Evolutionary conservation across 2,888 invertebrate genomes (phyloP).

Genomic region (Zaprionus lineosus): DNA sequence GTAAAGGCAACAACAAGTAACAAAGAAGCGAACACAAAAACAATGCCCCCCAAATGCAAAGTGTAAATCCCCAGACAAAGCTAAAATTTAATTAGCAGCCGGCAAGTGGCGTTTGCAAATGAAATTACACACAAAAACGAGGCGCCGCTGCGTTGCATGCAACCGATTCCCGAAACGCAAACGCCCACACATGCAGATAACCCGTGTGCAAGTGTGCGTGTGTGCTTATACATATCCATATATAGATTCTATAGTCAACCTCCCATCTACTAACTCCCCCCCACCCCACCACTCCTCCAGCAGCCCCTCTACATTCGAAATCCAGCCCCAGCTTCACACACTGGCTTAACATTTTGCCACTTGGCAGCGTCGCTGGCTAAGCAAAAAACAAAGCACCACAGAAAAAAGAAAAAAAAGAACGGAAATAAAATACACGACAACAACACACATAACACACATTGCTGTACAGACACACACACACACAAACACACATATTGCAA

Average conservation of each 20-base stretch:
- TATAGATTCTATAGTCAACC: neutral
- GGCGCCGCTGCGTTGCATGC: slow-evolving; percentile 51
- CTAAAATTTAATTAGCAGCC: slow-evolving; percentile 75
- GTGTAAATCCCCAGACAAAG: slow-evolving; percentile 74
- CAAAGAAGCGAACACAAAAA: too few species aligned
- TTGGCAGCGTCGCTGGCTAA: slow-evolving; percentile 55
- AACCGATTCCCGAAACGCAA: slow-evolving; percentile 40
- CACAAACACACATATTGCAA: slow-evolving; percentile 5
- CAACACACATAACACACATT: slow-evolving; percentile 41
- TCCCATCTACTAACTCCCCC: too few species aligned
- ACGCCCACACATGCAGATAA: slow-evolving; percentile 10
- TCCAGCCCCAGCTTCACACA: slow-evolving; percentile 45
- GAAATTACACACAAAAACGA: slow-evolving; percentile 65
- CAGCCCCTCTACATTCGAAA: slow-evolving; percentile 29
- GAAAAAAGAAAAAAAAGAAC: slow-evolving; percentile 17
- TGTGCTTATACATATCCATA: too few species aligned
- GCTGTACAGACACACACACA: slow-evolving; percentile 33
- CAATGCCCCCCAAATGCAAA: slow-evolving; percentile 30
- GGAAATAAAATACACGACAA: slow-evolving; percentile 71
- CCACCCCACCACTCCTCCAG: too few species aligned
- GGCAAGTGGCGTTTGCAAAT: slow-evolving; percentile 75
- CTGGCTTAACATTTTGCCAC: slow-evolving; percentile 72
- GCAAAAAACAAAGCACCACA: slow-evolving; percentile 28
- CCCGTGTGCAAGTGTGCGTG: neutral
- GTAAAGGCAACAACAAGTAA: too few species aligned